These are phyloP conservation scores for Karalla daura DNA, from an alignment of 2,797 vertebrate genomes.

Conservation along the genomic window DNA sequence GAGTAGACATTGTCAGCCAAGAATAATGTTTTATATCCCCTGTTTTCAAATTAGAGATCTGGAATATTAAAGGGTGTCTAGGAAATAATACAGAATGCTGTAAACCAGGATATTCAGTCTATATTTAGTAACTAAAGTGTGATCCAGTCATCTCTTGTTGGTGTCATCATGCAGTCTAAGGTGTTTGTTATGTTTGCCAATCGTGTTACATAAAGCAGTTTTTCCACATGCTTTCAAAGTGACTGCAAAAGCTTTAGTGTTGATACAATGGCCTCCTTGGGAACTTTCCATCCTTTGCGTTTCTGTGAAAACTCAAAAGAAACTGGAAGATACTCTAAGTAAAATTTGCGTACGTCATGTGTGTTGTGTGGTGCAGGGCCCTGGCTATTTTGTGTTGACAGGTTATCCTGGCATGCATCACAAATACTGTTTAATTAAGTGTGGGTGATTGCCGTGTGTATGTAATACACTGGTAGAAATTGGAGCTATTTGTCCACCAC, in stretches of 20 bases:
- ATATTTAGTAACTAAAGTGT: background rate
- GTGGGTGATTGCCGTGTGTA: constrained; percentile 27
- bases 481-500: constrained; percentile 66
- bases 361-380: constrained; percentile 33
- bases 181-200: constrained; percentile 16
- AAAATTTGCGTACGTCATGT: constrained; percentile 31
- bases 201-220: constrained; percentile 21
- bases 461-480: constrained; percentile 46
- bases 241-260: constrained; percentile 29
- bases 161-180: background rate
- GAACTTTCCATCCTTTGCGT: constrained; percentile 37
- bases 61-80: background rate
- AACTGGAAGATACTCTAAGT: too few relatives aligned
- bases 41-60: background rate
- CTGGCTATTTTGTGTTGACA: constrained; percentile 52
- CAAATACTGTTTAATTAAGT: constrained; percentile 74
- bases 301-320: constrained; percentile 44
- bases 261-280: constrained; percentile 43
- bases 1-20: constrained; percentile 64
- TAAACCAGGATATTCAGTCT: background rate
- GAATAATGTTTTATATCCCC: background rate
- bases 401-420: constrained; percentile 52
- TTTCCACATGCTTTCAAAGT: constrained; percentile 29
- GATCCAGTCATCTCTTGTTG: background rate
- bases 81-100: background rate